phyloP scores from a whole-genome alignment of 2,797 vertebrate genomes.

The Danionella dracula region DNA sequence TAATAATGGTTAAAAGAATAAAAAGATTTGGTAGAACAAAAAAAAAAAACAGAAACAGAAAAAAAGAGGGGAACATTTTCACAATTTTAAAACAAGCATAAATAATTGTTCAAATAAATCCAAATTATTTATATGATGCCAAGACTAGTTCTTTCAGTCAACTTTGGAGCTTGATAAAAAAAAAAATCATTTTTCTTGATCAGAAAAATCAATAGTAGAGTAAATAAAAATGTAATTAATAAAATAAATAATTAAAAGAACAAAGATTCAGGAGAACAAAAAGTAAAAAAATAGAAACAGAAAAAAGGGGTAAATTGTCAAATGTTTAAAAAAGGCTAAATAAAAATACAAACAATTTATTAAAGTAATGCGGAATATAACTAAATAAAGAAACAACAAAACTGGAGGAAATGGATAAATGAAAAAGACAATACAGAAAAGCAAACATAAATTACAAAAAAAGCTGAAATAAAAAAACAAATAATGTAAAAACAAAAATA shows the following conservation, averaged over 20 bases:
- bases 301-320: no score
- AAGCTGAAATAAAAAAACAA: neutral
- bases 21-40: no score
- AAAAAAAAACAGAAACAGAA: neutral
- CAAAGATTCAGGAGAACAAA: neutral
- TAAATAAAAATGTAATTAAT: neutral
- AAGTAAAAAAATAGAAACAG: neutral
- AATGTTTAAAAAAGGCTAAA: neutral
- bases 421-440: neutral
- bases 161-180: no score
- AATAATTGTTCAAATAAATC: neutral
- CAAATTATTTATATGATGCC: neutral
- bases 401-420: neutral
- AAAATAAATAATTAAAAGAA: no score
- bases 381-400: neutral
- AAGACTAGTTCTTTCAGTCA: no score
- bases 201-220: neutral
- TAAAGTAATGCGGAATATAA: no score
- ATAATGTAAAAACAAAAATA: neutral
- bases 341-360: no score
- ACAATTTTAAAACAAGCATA: no score
- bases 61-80: neutral
- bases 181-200: no score
- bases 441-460: neutral
- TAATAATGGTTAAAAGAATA: no score